Evolutionary conservation across 2,113 vertebrate species (phyloP), one percentile per base, ranked within the genome.

Genomic region (Spermophilus dauricus): DNA sequence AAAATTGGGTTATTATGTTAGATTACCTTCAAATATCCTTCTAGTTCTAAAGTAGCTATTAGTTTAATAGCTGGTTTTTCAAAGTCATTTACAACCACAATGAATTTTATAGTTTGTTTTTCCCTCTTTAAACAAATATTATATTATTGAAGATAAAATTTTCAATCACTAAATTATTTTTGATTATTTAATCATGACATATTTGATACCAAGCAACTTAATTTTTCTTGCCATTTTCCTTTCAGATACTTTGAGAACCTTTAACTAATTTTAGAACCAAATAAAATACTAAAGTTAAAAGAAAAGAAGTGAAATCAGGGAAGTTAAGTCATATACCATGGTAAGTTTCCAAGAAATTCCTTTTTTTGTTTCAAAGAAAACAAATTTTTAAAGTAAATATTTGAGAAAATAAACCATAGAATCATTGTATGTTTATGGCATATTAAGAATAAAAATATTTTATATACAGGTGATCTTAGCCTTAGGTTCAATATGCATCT

Each of bases 81-180:
- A 56, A 86, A 53, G 32, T 26, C 97, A n/a, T 5, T 91, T 95
- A 76, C 20, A 97, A 82, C 42, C 32, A 18, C 37, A 65, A 5
- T 89, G 24, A 72, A 18, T 84, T 83, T 90, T 97, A 65, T 83
- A 94, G 5, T 48, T n/a, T 72, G 24, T 8, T 16, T 45, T 70
- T 12, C 16, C 32, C 1, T 5, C 39, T 96, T 96, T 76, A 81
- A 84, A 94, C 2, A 76, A 69, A 95, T 42, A 94, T 65, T 77
- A n/a, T 24, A 51, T 81, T 17, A 96, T 37, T 86, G 53, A 84
- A 96, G 32, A 92, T 89, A 20, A 58, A 58, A 58, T 58, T 58
- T 58, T 76, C 83, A 96, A 85, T 65, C 26, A 96, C 95, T n/a
- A 85, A 82, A 81, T 96, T 97, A 70, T 67, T 94, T 96, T 92